phyloP scores from a whole-genome alignment of 2,113 vertebrate species.

The Nothocercus nigrocapillus region DNA sequence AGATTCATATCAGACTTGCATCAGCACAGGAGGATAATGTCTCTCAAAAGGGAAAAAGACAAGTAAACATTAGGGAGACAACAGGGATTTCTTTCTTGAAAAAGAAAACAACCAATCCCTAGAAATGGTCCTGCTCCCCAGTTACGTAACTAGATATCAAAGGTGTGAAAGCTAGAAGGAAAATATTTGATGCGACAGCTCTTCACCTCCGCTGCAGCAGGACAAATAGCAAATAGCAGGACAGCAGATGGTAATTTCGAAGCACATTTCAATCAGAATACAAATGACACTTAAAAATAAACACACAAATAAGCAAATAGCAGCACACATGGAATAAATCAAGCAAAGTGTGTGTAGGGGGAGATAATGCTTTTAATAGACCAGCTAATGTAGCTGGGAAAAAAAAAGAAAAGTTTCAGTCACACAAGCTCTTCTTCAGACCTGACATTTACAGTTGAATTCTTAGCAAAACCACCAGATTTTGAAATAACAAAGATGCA shows the following conservation, averaged over 20 bases:
- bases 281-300: conserved; percentile 70
- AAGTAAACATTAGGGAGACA: not conserved
- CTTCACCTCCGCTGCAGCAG: conserved; percentile 74
- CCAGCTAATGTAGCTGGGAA: not conserved
- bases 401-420: not conserved
- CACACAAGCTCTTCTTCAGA: not conserved
- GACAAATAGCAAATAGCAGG: conserved; percentile 72
- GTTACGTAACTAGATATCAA: conserved; percentile 63
- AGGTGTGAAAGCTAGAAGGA: conserved; percentile 72
- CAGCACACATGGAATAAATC: conserved; percentile 62
- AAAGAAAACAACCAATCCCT: conserved; percentile 51
- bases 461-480: conserved; percentile 40
- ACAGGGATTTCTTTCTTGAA: not conserved
- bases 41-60: not conserved
- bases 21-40: not conserved
- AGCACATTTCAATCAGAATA: conserved; percentile 70
- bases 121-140: conserved; percentile 20
- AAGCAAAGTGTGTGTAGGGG: not conserved
- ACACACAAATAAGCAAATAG: conserved; percentile 71
- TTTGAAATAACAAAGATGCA: not conserved
- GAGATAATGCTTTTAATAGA: not conserved
- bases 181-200: conserved; percentile 78
- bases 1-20: not conserved
- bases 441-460: conserved; percentile 38
- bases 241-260: conserved; percentile 79